Base-by-base conservation (phyloP, 2,888 invertebrate species). In the Ceramica pisi region DNA sequence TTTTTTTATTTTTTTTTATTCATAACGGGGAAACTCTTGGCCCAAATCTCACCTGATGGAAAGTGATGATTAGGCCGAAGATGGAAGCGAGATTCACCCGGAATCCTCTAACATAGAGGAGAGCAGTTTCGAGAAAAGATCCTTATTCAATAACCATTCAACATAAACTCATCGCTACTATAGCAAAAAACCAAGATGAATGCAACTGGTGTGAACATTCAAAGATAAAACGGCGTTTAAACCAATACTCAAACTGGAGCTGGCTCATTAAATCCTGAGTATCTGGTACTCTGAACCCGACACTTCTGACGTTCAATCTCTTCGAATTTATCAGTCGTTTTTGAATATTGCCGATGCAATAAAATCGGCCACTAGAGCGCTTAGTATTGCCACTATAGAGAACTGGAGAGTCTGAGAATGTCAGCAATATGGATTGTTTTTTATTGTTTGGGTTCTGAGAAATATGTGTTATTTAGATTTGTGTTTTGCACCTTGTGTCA, bases 331-430 rank as follows among this genome's bases (percentile, higher is more conserved):
- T 51, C 46, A 59, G 46, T 38, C 63, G 51, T 23, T 46, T 51
- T 60, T 64, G 68, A 78, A 61, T 78, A 80, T 75, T 80, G 51
- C 41, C 35, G 14, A n/a, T 14, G 55, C 41, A 80, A 75, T 75
- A 75, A 68, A 80, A 61, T 10, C 7, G 35, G 51, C 21, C n/a
- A 64, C 55, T 56, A 23, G 51, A 61, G 41, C 26, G 31, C 41
- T 61, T 51, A n/a, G 68, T 64, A 61, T 61, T 61, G 51, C 64
- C 60, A 35, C 21, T 80, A 51, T 21, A 56, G 46, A 9, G 3
- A 57, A 44, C 41, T 35, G 23, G 38, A 51, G 46, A 53, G 1
- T 21, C 31, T 78, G 31, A 23, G 7, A 23, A 41, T 9, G 23
- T 78, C 50, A 53, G 41, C 51, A 63, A 21, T 63, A 21, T 26